Percentiles rank a stretch among this genome's conserved stretches.
Conservation (phyloP, 1,140 invertebrate species). For the Drosophila miranda region DNA sequence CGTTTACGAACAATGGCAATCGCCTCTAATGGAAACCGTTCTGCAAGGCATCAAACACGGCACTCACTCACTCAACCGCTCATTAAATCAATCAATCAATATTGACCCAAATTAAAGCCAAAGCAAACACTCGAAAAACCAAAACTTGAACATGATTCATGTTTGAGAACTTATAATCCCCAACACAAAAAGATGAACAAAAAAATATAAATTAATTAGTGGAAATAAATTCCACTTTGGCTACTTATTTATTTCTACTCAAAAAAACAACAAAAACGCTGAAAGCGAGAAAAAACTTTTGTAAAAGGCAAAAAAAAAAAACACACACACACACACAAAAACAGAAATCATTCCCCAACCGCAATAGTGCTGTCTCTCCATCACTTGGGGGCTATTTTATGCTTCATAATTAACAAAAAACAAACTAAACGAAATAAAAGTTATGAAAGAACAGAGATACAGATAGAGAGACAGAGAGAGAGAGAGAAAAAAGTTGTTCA, state of each 20-base stretch:
- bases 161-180: slow-evolving; percentile 18
- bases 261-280: slow-evolving; percentile 8
- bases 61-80: slow-evolving; percentile 7
- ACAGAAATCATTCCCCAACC: slow-evolving; percentile 7
- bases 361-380: slow-evolving; percentile 14
- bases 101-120: slow-evolving; percentile 55
- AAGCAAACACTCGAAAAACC: slow-evolving; percentile 40
- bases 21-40: slow-evolving; percentile 6
- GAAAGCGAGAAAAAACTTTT: slow-evolving; percentile 1
- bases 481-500: slow-evolving; percentile 54
- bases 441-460: slow-evolving; percentile 45
- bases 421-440: slow-evolving; percentile 44
- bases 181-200: not conserved
- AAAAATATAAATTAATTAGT: slow-evolving; percentile 27
- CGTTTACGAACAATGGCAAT: slow-evolving; percentile 18
- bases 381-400: not conserved
- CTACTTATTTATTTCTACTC: slow-evolving; percentile 31
- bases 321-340: not conserved
- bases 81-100: slow-evolving; percentile 49
- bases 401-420: slow-evolving; percentile 54
- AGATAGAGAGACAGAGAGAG: slow-evolving; percentile 29
- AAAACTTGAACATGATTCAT: slow-evolving; percentile 21
- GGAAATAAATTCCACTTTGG: slow-evolving; percentile 17
- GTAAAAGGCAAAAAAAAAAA: too few relatives aligned
- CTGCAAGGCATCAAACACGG: slow-evolving; percentile 25